Evolutionary conservation across 1,140 invertebrate genomes (phyloP).

Genomic region (Leguminivora glycinivorella): DNA sequence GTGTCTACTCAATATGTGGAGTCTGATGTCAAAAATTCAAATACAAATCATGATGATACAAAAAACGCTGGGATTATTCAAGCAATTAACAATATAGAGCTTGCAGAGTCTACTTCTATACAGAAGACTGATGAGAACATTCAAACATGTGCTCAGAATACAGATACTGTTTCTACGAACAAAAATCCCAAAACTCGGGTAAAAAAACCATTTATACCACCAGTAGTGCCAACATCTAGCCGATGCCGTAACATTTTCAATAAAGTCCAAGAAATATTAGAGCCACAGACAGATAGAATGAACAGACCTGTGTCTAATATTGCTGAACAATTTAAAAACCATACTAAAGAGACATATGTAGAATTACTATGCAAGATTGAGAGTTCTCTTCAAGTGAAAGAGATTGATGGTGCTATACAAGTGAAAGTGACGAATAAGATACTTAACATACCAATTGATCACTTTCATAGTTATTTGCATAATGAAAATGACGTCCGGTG

Average conservation of each 20-base stretch:
- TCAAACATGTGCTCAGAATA: not conserved
- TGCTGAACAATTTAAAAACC: not conserved
- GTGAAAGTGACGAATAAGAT: not conserved
- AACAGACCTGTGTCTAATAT: not conserved
- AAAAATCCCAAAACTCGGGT: not conserved
- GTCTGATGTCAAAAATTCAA: not conserved
- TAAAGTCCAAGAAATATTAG: not conserved
- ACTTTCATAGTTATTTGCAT: not conserved
- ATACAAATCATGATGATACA: not conserved
- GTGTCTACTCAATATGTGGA: not conserved
- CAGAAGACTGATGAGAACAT: not conserved
- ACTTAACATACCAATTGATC: not conserved
- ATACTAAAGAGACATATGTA: conserved; percentile 9
- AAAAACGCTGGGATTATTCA: not conserved
- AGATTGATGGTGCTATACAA: not conserved
- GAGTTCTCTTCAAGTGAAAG: not conserved
- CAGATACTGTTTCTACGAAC: not conserved
- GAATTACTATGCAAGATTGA: not conserved
- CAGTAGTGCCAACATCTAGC: not conserved
- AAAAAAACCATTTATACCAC: no score
- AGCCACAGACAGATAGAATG: not conserved
- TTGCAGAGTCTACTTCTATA: not conserved
- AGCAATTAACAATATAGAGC: not conserved
- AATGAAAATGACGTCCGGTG: not conserved
- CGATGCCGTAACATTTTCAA: not conserved